Conservation (phyloP, 2,888 invertebrate genomes). For the Atethmia centrago region DNA sequence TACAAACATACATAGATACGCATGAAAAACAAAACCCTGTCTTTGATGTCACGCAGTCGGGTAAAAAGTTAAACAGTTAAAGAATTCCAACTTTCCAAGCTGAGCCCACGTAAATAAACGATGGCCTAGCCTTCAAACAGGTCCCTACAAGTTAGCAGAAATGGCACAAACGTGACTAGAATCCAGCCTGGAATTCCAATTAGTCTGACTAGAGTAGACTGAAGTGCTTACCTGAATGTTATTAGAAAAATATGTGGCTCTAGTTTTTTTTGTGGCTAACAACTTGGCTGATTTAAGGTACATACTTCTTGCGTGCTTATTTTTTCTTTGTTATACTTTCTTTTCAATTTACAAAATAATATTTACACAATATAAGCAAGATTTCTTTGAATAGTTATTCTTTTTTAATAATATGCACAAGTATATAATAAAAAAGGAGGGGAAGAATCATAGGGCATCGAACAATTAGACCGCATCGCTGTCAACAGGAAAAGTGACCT, state of each 20-base stretch:
- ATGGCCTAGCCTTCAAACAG: constrained; percentile 32
- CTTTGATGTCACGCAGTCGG: no score
- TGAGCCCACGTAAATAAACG: constrained; percentile 11
- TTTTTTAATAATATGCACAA: no score
- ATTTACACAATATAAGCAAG: no score
- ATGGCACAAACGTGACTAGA: constrained; percentile 44
- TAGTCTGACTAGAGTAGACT: constrained; percentile 36
- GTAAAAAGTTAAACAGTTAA: neutral
- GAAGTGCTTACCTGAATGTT: constrained; percentile 7
- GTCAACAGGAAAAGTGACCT: no score
- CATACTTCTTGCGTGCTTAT: neutral
- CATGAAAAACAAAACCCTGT: no score
- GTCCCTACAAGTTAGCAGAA: constrained; percentile 40
- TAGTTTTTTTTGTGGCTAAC: neutral
- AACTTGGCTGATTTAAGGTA: neutral
- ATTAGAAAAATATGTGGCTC: constrained; percentile 18
- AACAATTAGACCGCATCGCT: no score
- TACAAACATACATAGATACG: no score
- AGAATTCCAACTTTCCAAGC: constrained; percentile 9
- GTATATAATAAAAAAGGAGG: no score
- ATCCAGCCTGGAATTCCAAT: constrained; percentile 48
- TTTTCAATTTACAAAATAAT: no score
- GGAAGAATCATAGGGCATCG: no score
- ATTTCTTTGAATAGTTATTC: no score
- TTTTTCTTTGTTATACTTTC: neutral